These are phyloP conservation scores for Tilapia sparmanii DNA, from an alignment of 2,113 vertebrate genomes.

Conservation along the genomic window DNA sequence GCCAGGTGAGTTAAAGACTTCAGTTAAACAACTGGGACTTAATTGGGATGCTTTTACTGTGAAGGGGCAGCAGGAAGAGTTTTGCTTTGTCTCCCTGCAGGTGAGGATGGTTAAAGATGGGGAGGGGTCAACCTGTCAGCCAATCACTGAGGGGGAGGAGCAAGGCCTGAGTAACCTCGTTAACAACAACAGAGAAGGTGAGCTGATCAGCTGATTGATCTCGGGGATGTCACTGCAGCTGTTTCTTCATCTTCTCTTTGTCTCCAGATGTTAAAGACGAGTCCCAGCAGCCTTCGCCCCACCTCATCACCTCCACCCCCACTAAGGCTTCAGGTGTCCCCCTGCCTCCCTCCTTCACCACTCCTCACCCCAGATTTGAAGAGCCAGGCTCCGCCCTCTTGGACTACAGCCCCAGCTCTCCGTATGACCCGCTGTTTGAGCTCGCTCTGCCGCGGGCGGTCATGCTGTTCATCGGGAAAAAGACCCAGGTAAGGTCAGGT, in stretches of 20 bases:
- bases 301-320: slow-evolving; percentile 67
- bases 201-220: not conserved
- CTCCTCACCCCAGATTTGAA: slow-evolving; percentile 59
- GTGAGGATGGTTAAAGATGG: not conserved
- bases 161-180: not conserved
- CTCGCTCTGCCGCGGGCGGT: slow-evolving; percentile 87
- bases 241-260: not conserved
- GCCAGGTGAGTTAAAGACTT: not conserved
- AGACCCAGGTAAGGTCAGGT: slow-evolving; percentile 69
- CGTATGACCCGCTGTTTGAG: slow-evolving; percentile 87
- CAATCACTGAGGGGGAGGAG: slow-evolving; percentile 12
- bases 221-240: not conserved
- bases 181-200: slow-evolving; percentile 9
- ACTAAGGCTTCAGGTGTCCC: not conserved
- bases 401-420: slow-evolving; percentile 61
- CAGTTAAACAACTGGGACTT: not conserved
- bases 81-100: not conserved
- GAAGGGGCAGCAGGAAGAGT: not conserved
- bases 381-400: slow-evolving; percentile 9
- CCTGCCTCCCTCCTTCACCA: slow-evolving; percentile 69
- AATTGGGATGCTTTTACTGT: not conserved
- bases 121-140: not conserved
- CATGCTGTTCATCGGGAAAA: slow-evolving; percentile 80
- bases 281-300: slow-evolving; percentile 70
- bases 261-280: slow-evolving; percentile 79